A percentile compares a stretch with the other conserved stretches of the same genome.
Evolutionary conservation across 1,140 invertebrate genomes (phyloP).

Genomic region (Holotrichia oblita): DNA sequence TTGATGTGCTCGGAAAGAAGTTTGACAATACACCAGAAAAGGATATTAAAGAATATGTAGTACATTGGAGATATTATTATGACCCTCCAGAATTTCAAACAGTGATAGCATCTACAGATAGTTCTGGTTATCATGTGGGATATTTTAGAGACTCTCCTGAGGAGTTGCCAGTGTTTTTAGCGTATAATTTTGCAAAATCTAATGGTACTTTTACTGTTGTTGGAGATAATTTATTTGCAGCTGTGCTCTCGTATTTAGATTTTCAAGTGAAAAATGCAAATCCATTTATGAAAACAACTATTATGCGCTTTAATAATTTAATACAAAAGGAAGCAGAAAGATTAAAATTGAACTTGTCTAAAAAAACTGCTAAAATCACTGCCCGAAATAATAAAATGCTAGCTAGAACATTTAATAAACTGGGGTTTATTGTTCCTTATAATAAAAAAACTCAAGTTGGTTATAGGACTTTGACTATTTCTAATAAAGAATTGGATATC

Average conservation of each 20-base stretch:
- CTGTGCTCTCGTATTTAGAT: slow-evolving; percentile 75
- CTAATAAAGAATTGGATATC: slow-evolving; percentile 69
- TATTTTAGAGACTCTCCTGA: slow-evolving; percentile 88
- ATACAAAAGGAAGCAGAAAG: slow-evolving; percentile 73
- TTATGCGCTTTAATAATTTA: slow-evolving; percentile 68
- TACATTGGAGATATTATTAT: slow-evolving; percentile 92
- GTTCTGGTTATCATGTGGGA: slow-evolving; percentile 82
- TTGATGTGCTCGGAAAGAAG: slow-evolving; percentile 80
- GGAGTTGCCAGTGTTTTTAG: slow-evolving; percentile 77
- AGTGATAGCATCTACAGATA: slow-evolving; percentile 73
- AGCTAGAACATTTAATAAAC: slow-evolving; percentile 82
- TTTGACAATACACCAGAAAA: slow-evolving; percentile 65
- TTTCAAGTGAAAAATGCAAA: slow-evolving; percentile 68
- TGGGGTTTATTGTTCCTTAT: slow-evolving; percentile 89
- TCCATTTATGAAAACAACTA: slow-evolving; percentile 72
- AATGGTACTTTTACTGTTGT: slow-evolving; percentile 75
- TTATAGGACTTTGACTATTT: slow-evolving; percentile 54
- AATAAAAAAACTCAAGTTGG: slow-evolving; percentile 70
- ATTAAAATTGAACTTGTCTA: slow-evolving; percentile 70
- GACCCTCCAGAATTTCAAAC: slow-evolving; percentile 95
- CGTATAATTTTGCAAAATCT: slow-evolving; percentile 75
- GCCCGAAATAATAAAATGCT: slow-evolving; percentile 75
- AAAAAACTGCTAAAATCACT: slow-evolving; percentile 69
- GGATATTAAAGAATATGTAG: slow-evolving; percentile 71
- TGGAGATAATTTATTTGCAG: slow-evolving; percentile 84